Conservation (phyloP, 1,140 invertebrate species). For the Triops longicaudatus region DNA sequence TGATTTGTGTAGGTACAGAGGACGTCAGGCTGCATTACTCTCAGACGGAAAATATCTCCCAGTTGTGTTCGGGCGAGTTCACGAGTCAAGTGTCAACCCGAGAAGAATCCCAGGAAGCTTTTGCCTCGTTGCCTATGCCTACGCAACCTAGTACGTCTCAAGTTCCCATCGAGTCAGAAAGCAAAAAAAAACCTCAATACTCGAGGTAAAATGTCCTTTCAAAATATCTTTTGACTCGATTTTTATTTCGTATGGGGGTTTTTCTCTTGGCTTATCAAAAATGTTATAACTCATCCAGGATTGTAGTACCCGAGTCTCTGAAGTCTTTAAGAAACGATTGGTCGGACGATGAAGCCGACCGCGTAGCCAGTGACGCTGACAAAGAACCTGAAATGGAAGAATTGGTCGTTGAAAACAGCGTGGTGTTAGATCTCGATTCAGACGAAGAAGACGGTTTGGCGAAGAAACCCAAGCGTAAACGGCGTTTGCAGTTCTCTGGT, state of each 20-base stretch:
- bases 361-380: neutral
- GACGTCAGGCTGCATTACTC: neutral
- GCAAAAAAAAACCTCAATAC: neutral
- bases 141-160: neutral
- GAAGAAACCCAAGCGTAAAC: constrained; percentile 5
- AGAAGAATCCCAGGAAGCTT: neutral
- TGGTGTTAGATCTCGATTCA: neutral
- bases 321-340: neutral
- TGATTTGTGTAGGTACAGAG: neutral
- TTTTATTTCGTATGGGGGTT: neutral
- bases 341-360: neutral
- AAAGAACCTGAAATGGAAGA: neutral
- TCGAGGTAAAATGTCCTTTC: neutral
- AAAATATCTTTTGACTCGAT: neutral
- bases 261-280: neutral
- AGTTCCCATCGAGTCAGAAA: neutral
- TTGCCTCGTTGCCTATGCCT: neutral
- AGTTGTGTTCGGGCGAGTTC: neutral
- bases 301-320: neutral
- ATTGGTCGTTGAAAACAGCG: neutral
- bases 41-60: neutral
- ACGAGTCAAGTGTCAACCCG: neutral
- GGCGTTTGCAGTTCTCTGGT: neutral
- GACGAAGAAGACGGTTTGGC: neutral
- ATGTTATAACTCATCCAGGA: neutral